Percentiles rank a stretch among this genome's conserved stretches.
Evolutionary conservation across 2,113 vertebrate genomes (phyloP).

Genomic region (Aleadryas rufinucha): DNA sequence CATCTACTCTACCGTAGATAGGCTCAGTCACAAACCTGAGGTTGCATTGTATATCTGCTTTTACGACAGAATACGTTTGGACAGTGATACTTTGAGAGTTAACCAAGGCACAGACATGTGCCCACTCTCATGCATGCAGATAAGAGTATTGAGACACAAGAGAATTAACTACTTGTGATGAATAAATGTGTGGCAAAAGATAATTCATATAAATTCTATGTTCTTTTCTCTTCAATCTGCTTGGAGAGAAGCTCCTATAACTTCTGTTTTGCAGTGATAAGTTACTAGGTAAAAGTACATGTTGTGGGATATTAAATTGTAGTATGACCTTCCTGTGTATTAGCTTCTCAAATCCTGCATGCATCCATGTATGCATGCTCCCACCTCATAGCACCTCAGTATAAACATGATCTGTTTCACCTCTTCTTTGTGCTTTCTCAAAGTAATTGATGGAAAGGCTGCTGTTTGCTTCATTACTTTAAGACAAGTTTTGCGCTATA

Average conservation of each 20-base stretch:
- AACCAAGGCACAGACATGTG: too few relatives aligned
- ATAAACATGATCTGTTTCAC: neutral
- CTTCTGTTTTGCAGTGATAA: neutral
- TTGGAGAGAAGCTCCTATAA: neutral
- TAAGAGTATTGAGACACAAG: neutral
- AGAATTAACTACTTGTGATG: neutral
- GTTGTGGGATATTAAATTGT: neutral
- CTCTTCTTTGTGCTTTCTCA: neutral
- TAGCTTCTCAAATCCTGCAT: neutral
- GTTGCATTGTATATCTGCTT: neutral
- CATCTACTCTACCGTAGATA: rapidly evolving
- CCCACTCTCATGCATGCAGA: neutral
- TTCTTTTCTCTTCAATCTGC: neutral
- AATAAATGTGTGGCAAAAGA: neutral
- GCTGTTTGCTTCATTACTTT: neutral
- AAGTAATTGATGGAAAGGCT: neutral
- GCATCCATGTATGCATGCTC: neutral
- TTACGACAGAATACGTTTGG: neutral
- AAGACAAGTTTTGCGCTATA: neutral
- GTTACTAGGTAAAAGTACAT: neutral
- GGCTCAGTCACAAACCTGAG: neutral
- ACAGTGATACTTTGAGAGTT: neutral
- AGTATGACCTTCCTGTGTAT: neutral
- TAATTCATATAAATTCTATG: neutral
- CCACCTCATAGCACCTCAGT: neutral